phyloP scores from a whole-genome alignment of 2,113 vertebrate species.

The Engystomops pustulosus region DNA sequence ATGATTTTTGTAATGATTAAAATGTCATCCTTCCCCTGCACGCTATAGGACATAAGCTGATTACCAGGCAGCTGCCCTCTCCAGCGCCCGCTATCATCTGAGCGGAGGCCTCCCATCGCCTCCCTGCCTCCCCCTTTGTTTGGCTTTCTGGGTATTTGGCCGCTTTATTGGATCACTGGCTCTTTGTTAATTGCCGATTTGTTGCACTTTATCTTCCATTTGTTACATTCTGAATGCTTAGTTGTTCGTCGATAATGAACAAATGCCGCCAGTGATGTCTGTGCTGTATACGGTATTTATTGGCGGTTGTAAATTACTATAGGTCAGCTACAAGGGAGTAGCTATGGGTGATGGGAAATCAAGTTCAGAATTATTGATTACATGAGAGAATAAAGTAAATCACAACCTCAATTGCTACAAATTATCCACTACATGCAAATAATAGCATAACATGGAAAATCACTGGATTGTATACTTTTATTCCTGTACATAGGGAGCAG shows the following conservation, averaged over 20 bases:
- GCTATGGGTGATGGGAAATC: not conserved
- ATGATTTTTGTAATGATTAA: conserved; percentile 12
- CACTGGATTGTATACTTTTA: too few species aligned
- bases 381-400: not conserved
- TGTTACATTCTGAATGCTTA: conserved; percentile 1
- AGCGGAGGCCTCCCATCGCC: not conserved
- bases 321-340: not conserved
- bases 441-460: too few species aligned
- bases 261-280: not conserved
- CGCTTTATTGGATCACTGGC: conserved; percentile 27
- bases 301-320: not conserved
- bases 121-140: not conserved
- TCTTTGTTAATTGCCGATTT: conserved; percentile 33
- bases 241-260: not conserved
- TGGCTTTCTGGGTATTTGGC: not conserved
- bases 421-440: too few species aligned
- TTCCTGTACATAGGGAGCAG: not conserved
- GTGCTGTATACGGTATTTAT: not conserved
- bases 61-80: not conserved
- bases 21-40: conserved; percentile 27
- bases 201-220: conserved; percentile 40
- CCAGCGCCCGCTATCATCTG: not conserved
- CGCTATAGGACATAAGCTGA: conserved; percentile 15
- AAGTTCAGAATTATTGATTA: not conserved
- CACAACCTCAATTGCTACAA: not conserved